Evolutionary conservation across 2,888 invertebrate genomes (phyloP), one percentile per base, ranked within the genome.

Genomic region (Rotaria magnacalcarata): DNA sequence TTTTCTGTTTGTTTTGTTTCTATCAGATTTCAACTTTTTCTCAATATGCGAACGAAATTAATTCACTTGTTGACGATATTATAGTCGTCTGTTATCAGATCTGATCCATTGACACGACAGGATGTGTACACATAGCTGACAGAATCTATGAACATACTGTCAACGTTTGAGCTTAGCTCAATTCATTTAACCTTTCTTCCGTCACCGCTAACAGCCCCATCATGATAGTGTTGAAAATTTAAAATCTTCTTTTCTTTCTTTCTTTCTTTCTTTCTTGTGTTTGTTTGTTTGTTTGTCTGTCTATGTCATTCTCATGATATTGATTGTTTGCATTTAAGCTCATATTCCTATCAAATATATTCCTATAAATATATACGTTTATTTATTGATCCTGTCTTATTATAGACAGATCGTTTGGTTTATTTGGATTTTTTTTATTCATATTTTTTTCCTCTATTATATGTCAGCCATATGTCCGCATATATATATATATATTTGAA

Each of bases 61-160:
- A 60, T 60, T 60, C 27, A 60, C 27, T 60, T 60, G 58, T 60
- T 60, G 58, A 60, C 27, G n/a, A 60, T 60, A 60, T 60, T 7
- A 27, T 60, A 60, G n/a, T 27, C 27, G 58, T 60, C n/a, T 27
- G 27, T 60, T 60, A 60, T 60, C 58, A 60, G 58, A n/a, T 60
- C 58, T 60, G 27, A 60, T 60, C 58, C 58, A 60, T 60, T 60
- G 58, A 60, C 24, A 60, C n/a, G 58, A 60, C 58, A 60, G 58
- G 58, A 60, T 60, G 58, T 60, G 58, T 60, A 60, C 58, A 60
- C 58, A 60, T 60, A 60, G 14, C 58, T 60, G 58, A 60, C 58
- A 60, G 6, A 60, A 60, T 60, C 58, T 60, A 60, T 60, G 27
- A 60, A 11, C 58, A 60, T 60, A 60, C 58, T 60, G 58, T 60